These are phyloP conservation scores for Dione juno DNA, from an alignment of 2,888 invertebrate genomes.

Conservation along the genomic window DNA sequence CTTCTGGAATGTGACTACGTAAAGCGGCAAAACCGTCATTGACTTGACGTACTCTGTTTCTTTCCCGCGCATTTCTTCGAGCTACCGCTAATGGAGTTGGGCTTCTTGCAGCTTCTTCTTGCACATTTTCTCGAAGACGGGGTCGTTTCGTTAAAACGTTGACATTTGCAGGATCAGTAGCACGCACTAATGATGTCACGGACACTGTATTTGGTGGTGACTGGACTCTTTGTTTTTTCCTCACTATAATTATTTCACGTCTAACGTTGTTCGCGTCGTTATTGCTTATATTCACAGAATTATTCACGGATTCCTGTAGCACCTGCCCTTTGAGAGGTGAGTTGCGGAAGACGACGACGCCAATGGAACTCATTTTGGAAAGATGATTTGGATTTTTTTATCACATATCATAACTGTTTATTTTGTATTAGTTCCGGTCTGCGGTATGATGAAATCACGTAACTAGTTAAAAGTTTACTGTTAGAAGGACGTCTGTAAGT, in stretches of 20 bases:
- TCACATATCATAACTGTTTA: conserved; percentile 72
- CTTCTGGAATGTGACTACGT: conserved; percentile 92
- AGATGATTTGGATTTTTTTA: conserved; percentile 68
- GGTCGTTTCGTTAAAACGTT: conserved; percentile 66
- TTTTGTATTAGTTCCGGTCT: conserved; percentile 59
- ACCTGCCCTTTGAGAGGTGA: conserved; percentile 85
- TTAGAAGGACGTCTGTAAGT: conserved; percentile 53
- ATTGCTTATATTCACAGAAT: conserved; percentile 81
- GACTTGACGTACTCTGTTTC: conserved; percentile 96
- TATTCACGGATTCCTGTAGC: conserved; percentile 86
- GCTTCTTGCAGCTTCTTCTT: conserved; percentile 75
- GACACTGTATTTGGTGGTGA: conserved; percentile 69
- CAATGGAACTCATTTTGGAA: conserved; percentile 81
- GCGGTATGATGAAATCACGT: conserved; percentile 59
- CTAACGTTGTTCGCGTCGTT: conserved; percentile 66
- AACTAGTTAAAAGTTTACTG: conserved; percentile 54
- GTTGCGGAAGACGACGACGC: conserved; percentile 85
- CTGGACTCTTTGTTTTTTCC: conserved; percentile 77
- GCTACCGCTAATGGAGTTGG: conserved; percentile 93
- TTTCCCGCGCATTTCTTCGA: conserved; percentile 94
- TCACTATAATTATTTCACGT: conserved; percentile 82
- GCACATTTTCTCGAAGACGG: conserved; percentile 72
- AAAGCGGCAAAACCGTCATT: conserved; percentile 95
- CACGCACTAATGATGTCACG: conserved; percentile 75
- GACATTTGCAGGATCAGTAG: conserved; percentile 62